Percentiles rank a stretch among this genome's conserved stretches.
These are phyloP conservation scores for Xylocampa areola DNA, from an alignment of 2,888 invertebrate genomes.

Conservation along the genomic window DNA sequence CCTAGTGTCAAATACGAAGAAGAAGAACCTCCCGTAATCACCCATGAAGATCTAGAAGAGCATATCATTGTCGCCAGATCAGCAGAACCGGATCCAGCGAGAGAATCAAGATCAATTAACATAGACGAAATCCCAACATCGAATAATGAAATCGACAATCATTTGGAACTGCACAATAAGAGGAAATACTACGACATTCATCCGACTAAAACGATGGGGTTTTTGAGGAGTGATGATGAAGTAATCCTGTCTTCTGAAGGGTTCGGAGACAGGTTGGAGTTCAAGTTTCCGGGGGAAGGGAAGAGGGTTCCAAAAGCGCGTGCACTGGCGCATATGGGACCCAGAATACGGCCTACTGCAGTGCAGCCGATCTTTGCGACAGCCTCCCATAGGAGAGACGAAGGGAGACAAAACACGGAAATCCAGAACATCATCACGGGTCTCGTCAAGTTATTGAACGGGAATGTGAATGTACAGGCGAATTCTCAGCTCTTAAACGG, in stretches of 20 bases:
- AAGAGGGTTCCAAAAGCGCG: constrained; percentile 93
- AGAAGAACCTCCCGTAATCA: constrained; percentile 56
- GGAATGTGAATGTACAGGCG: constrained; percentile 96
- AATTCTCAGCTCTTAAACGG: constrained; percentile 91
- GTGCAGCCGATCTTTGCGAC: constrained; percentile 89
- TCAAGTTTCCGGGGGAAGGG: constrained; percentile 93
- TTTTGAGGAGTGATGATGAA: constrained; percentile 76
- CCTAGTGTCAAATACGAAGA: constrained; percentile 75
- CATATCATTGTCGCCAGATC: constrained; percentile 88
- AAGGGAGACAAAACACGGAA: constrained; percentile 89
- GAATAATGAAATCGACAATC: constrained; percentile 90
- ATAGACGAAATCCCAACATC: constrained; percentile 86
- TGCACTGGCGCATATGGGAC: constrained; percentile 91
- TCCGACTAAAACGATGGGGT: constrained; percentile 88
- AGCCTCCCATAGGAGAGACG: constrained; percentile 80
- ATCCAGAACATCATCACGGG: constrained; percentile 97
- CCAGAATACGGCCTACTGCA: constrained; percentile 90
- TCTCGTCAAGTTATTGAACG: constrained; percentile 96
- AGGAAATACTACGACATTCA: constrained; percentile 88
- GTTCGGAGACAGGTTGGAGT: constrained; percentile 82
- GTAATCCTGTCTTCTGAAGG: constrained; percentile 79
- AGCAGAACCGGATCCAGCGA: constrained; percentile 83
- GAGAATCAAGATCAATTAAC: constrained; percentile 87
- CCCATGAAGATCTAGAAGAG: constrained; percentile 71
- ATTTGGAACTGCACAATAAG: constrained; percentile 86